Percentiles rank a stretch among this genome's conserved stretches.
Evolutionary conservation across 1,140 invertebrate species (phyloP).

Genomic region (Aphis gossypii): DNA sequence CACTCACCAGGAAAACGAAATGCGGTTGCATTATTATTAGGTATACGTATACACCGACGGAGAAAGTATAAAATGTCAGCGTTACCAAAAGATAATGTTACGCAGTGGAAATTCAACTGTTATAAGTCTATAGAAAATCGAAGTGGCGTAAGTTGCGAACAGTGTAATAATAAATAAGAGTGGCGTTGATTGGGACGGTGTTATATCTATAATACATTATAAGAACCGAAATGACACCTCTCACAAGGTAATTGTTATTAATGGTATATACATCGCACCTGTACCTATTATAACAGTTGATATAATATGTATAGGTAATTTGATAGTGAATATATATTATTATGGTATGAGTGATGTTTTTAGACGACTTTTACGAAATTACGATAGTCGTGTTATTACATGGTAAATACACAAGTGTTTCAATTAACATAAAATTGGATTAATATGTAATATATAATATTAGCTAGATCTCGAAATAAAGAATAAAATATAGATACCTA

Average conservation of each 20-base stretch:
- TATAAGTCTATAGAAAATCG: neutral
- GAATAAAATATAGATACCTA: neutral
- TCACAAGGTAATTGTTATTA: neutral
- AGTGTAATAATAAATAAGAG: neutral
- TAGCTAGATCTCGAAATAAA: neutral
- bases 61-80: neutral
- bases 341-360: neutral
- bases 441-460: neutral
- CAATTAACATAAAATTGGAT: neutral
- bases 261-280: neutral
- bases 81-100: neutral
- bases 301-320: neutral
- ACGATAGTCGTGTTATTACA: neutral
- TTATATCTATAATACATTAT: neutral
- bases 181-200: neutral
- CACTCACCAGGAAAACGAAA: neutral
- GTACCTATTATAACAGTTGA: neutral
- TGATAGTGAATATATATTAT: neutral
- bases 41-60: neutral
- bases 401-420: neutral
- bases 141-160: neutral
- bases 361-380: neutral
- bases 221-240: neutral
- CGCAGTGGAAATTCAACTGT: neutral
- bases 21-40: neutral